These are phyloP conservation scores for Sitta carolinensis DNA, from an alignment of 2,797 vertebrate species.

Conservation along the genomic window DNA sequence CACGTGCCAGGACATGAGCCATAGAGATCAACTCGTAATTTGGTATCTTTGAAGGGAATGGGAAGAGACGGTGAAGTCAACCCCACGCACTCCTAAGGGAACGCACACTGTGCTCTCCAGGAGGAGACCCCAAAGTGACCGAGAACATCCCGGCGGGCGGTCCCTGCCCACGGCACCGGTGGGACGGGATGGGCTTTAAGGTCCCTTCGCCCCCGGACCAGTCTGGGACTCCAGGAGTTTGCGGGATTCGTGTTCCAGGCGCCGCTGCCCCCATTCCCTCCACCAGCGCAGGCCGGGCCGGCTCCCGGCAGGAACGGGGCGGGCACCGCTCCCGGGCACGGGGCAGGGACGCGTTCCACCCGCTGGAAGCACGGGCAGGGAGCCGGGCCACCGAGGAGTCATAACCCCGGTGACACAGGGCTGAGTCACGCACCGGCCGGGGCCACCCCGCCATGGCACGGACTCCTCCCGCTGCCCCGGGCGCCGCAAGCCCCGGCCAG, in stretches of 20 bases:
- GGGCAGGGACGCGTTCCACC: rapidly evolving
- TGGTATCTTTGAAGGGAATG: background rate
- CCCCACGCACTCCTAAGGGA: no score
- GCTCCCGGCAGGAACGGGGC: background rate
- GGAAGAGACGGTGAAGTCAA: rapidly evolving
- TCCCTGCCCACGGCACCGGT: background rate
- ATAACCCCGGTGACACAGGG: rapidly evolving
- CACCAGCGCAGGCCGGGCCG: rapidly evolving
- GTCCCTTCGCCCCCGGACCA: no score
- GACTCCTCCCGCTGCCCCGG: no score
- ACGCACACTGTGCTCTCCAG: background rate
- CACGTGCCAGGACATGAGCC: background rate
- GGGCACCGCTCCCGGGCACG: background rate
- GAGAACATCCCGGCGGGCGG: rapidly evolving
- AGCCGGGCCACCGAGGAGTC: background rate
- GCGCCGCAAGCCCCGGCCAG: no score
- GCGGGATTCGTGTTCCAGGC: background rate
- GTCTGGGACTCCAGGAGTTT: rapidly evolving
- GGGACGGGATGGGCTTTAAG: no score
- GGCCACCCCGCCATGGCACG: no score
- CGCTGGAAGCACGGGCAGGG: background rate
- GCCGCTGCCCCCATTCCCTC: rapidly evolving
- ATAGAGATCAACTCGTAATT: background rate
- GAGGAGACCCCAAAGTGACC: background rate
- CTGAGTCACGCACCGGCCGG: rapidly evolving